Percentiles rank a stretch among this genome's conserved stretches.
Conservation (phyloP, 2,797 vertebrate genomes). For the Liasis olivaceus region DNA sequence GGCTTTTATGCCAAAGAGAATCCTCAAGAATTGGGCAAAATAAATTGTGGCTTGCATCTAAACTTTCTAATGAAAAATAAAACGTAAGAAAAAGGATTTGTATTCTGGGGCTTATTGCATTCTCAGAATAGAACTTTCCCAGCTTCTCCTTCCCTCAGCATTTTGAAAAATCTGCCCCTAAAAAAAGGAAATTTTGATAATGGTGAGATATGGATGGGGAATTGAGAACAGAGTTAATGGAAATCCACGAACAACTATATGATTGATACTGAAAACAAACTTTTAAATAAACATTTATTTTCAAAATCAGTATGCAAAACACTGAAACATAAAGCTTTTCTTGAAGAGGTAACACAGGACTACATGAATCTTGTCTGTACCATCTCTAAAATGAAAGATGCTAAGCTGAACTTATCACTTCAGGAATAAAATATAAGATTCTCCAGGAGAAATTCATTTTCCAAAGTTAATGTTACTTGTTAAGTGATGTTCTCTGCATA, state of each 20-base stretch:
- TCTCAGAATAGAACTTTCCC: not conserved
- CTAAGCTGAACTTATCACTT: not conserved
- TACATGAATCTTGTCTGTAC: too few relatives aligned
- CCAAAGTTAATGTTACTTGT: not conserved
- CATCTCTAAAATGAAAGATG: not conserved
- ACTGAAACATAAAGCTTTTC: not conserved
- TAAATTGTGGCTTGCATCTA: not conserved
- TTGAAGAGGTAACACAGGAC: not conserved
- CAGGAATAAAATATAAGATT: not conserved
- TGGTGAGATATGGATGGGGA: not conserved
- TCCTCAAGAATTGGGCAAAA: not conserved
- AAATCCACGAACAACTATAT: not conserved
- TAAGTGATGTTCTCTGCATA: not conserved
- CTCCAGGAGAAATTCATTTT: not conserved
- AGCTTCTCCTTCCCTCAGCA: not conserved
- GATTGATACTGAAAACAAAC: not conserved
- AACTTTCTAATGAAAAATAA: not conserved
- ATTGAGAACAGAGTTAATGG: not conserved
- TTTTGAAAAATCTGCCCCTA: not conserved
- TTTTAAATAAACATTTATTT: not conserved
- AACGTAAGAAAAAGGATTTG: not conserved
- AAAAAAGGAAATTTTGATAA: too few relatives aligned
- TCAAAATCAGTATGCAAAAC: not conserved
- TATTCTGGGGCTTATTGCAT: not conserved
- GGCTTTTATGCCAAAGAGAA: not conserved